Base-by-base conservation (phyloP, 1,140 invertebrate species). In the Elymnias hypermnestra region DNA sequence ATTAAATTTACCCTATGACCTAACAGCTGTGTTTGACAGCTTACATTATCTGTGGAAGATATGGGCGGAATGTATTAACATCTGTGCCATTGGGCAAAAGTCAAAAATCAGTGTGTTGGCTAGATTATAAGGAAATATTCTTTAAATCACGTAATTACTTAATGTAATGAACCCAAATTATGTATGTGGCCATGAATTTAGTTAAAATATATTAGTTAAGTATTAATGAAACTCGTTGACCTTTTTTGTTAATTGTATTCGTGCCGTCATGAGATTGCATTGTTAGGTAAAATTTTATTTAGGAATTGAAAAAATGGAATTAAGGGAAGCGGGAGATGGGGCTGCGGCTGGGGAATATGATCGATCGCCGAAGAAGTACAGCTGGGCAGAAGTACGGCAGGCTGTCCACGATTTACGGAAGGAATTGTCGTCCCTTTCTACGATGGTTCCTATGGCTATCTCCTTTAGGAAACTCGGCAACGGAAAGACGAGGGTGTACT, bases 401-500 rank as follows among this genome's bases (percentile, higher is more conserved):
- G 91, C 93, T 10, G 94, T 97, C 0, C 92, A 93, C 62, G 94
- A 96, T 57, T 88, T 97, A 41, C 87, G 95, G 1, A 90, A 93
- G 48, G 91, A 93, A 60, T 69, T 96, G 14, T 93, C 93, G 0
- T 90, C 90, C 29, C 85, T 95, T 38, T 94, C 92, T 0, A 90
- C 91, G 0, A 92, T 92, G 82, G 90, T 95, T 10, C 94, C 94
- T 6, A 92, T 91, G 48, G 91, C 91, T 18, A 91, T 96, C 59
- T 91, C 92, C 9, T 97, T 97, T 83, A 87, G 94, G 31, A 90
- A 89, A 41, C 83, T 95, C 15, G 89, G 89, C 15, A 93, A 94
- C 84, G 93, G 93, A 35, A 90, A 92, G 44, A 92, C 89, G 23
- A 89, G 95, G 66, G 92, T 97, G 62, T 98, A 97, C 85, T 98